Conservation (phyloP, 2,113 vertebrate species). For the Saccopteryx bilineata region DNA sequence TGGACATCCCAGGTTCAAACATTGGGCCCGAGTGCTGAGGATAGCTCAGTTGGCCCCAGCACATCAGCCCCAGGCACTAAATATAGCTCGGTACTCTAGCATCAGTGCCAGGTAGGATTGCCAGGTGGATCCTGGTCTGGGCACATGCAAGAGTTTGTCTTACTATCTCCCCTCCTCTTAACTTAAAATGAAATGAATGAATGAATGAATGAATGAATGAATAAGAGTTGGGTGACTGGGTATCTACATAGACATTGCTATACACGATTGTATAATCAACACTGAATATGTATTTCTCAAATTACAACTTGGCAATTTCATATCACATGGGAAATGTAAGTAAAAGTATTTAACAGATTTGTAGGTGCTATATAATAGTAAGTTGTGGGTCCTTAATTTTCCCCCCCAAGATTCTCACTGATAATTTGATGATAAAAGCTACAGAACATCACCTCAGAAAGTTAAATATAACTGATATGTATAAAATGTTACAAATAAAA, state of each 20-base stretch:
- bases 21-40: no score
- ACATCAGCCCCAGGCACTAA: no score
- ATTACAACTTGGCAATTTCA: neutral
- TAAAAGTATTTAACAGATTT: neutral
- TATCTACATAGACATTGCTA: neutral
- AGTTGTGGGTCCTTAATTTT: neutral
- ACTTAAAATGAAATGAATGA: no score
- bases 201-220: no score
- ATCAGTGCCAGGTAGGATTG: no score
- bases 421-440: slow-evolving; percentile 11
- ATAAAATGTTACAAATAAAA: slow-evolving; percentile 54
- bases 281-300: neutral
- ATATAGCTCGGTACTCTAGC: no score
- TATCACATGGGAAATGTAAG: neutral
- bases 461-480: neutral
- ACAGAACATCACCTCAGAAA: neutral
- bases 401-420: neutral
- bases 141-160: no score
- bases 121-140: no score
- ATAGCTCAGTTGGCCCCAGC: no score
- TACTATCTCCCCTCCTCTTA: no score
- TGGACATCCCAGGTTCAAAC: no score
- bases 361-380: neutral
- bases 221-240: neutral
- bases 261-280: neutral